Evolutionary conservation across 2,888 invertebrate species (phyloP), one percentile per base, ranked within the genome.

Genomic region (Lithophane semibrunnea): DNA sequence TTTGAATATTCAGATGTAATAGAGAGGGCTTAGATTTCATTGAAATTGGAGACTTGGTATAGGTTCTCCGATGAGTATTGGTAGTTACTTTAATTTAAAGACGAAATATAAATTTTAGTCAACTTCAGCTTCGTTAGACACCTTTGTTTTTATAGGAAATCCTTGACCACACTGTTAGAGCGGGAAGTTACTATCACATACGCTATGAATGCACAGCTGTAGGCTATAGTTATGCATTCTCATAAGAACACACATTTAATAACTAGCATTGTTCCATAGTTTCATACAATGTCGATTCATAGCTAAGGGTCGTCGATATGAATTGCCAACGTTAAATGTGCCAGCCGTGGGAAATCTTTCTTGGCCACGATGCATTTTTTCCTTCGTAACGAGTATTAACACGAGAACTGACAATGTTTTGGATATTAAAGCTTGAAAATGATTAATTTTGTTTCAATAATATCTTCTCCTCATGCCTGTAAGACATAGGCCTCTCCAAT

Each of bases 201-300:
- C 65, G 66, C 58, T 75, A 72, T 58, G 58, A 68, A 58, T 58
- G 42, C 56, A 68, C 37, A n/a, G 37, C 37, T 56, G n/a, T 68
- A 60, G 47, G 56, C 69, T 71, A 66, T 44, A 69, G 73, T 47
- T 78, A 69, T 78, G 70, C 74, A 82, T 87, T 91, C 87, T 82
- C 90, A 91, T 80, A 90, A 79, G 87, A 87, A 88, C 78, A 88
- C 80, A 82, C 80, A 85, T 78, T 89, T 90, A 89, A 88, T 89
- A 83, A 88, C 85, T 85, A 81, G 88, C 89, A 88, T 89, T 90
- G 88, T 87, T 90, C 85, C 74, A 85, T 81, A 94, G 88, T 87
- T 89, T 83, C 73, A 86, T 82, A 94, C 94, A 94, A 94, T 92
- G 92, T 88, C 90, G 86, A 92, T 93, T 93, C 93, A 92, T 92